Conservation (phyloP, 2,113 vertebrate genomes). For the Bufo gargarizans region DNA sequence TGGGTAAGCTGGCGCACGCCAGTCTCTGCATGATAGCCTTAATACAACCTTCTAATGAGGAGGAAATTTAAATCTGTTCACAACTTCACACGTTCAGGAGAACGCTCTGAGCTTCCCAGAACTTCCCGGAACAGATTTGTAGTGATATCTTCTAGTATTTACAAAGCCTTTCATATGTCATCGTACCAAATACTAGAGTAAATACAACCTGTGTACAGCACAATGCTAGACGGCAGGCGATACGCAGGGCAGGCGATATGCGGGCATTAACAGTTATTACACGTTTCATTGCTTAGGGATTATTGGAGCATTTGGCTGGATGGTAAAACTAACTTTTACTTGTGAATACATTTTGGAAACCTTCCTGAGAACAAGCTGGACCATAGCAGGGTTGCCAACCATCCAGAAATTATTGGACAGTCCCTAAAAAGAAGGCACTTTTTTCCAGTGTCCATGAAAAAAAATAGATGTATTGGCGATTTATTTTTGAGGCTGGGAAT, state of each 20-base stretch:
- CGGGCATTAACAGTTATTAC: not conserved
- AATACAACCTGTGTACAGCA: not conserved
- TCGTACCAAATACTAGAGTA: not conserved
- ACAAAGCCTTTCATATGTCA: conserved; percentile 2
- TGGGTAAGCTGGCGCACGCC: not conserved
- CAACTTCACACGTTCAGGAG: conserved; percentile 9
- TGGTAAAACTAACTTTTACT: not conserved
- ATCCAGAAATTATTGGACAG: too few species aligned
- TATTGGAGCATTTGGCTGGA: not conserved
- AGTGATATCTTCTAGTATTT: not conserved
- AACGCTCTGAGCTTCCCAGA: not conserved
- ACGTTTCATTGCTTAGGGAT: not conserved
- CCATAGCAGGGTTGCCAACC: too few species aligned
- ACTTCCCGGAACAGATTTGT: not conserved
- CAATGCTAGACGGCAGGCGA: not conserved
- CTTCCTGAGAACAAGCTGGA: not conserved
- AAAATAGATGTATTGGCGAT: too few species aligned
- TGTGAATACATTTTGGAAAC: not conserved
- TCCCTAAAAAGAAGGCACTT: too few species aligned
- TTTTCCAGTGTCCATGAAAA: too few species aligned
- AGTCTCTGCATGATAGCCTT: not conserved
- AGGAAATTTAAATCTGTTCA: not conserved
- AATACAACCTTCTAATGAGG: not conserved
- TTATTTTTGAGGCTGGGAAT: too few species aligned
- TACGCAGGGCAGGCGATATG: not conserved